Conservation (phyloP, 2,888 invertebrate genomes). For the Subacronicta megacephala region DNA sequence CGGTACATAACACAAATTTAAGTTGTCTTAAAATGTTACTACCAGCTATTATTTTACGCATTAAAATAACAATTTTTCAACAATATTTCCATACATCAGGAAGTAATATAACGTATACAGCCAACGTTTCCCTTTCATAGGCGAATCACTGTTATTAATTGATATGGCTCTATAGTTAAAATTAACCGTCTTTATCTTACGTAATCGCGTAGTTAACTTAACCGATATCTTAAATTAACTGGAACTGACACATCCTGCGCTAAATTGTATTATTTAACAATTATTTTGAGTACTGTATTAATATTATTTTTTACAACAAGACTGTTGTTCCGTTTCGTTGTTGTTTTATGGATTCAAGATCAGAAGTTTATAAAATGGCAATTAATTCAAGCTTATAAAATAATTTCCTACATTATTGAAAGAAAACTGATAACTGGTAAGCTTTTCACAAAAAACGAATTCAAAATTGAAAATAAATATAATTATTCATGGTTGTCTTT, state of each 20-base stretch:
- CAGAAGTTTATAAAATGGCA: no score
- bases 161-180: slow-evolving; percentile 18
- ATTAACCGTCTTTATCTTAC: slow-evolving; percentile 29
- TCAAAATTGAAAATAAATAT: no score
- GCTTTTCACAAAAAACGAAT: no score
- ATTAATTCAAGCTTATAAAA: no score
- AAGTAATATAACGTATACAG: slow-evolving; percentile 14
- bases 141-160: slow-evolving; percentile 33
- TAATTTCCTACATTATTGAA: no score
- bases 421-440: no score
- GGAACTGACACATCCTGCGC: slow-evolving; percentile 2
- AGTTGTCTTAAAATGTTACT: slow-evolving; percentile 32
- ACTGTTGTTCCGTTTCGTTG: no score
- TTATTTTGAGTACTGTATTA: neutral
- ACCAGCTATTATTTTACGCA: slow-evolving; percentile 15
- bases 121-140: slow-evolving; percentile 16
- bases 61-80: slow-evolving; percentile 14
- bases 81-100: slow-evolving; percentile 3
- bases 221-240: slow-evolving; percentile 5
- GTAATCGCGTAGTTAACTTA: slow-evolving; percentile 15
- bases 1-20: slow-evolving; percentile 7
- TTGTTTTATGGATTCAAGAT: no score
- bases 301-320: no score
- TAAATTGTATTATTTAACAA: neutral
- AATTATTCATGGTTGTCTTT: no score